Percentiles rank a stretch among this genome's conserved stretches.
Evolutionary conservation across 2,113 vertebrate genomes (phyloP).

Genomic region (Cololabis saira): DNA sequence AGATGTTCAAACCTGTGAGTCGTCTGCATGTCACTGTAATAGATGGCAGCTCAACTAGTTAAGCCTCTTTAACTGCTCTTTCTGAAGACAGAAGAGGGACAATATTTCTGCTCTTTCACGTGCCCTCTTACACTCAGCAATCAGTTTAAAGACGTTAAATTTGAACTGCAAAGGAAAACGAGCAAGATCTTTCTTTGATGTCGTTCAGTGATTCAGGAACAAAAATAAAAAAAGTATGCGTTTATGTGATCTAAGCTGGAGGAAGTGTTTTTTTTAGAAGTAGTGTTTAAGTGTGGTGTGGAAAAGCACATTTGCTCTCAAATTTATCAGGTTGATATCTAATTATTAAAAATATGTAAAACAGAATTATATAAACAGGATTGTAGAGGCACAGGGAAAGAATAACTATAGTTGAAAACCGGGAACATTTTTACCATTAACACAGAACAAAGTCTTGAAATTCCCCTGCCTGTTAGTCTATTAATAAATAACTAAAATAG

Average conservation of each 20-base stretch:
- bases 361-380: too few species aligned
- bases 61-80: slow-evolving; percentile 29
- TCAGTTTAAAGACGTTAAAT: slow-evolving; percentile 6
- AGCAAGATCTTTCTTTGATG: not conserved
- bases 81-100: slow-evolving; percentile 20
- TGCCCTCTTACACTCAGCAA: slow-evolving; percentile 15
- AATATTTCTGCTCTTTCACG: slow-evolving; percentile 25
- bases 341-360: too few species aligned
- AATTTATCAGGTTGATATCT: too few species aligned
- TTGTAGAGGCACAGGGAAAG: too few species aligned
- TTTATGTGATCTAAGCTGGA: not conserved
- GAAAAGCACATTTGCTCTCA: too few species aligned
- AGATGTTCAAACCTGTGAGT: slow-evolving; percentile 22
- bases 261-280: not conserved
- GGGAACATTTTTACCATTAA: too few species aligned
- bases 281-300: too few species aligned
- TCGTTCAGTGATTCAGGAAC: not conserved
- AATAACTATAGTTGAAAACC: too few species aligned
- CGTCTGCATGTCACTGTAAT: slow-evolving; percentile 32
- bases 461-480: too few species aligned
- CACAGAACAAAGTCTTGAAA: too few species aligned
- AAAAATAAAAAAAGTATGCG: not conserved
- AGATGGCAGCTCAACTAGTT: slow-evolving; percentile 32
- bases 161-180: slow-evolving; percentile 5
- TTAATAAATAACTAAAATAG: too few species aligned